These are phyloP conservation scores for Megaptera novaeangliae DNA, from an alignment of 2,113 vertebrate species.

Conservation along the genomic window DNA sequence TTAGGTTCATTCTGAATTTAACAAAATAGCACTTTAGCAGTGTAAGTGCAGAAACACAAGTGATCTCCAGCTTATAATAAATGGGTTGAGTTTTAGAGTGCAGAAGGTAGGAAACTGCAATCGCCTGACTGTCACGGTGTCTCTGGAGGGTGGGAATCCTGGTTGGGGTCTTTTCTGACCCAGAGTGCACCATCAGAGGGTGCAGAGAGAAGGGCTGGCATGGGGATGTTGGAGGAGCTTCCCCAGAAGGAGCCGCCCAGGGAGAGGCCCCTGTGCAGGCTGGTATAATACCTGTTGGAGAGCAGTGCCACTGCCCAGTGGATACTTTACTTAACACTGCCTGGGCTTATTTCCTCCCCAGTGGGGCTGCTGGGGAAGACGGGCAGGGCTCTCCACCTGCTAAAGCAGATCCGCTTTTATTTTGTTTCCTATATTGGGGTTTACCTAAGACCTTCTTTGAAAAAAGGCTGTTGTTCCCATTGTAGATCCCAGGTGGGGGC, in stretches of 20 bases:
- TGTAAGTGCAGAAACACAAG: neutral
- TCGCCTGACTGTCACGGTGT: neutral
- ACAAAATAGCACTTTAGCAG: neutral
- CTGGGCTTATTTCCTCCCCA: neutral
- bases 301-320: fast-evolving
- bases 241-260: neutral
- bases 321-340: fast-evolving
- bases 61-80: neutral
- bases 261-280: neutral
- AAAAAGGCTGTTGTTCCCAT: neutral
- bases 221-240: neutral
- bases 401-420: neutral
- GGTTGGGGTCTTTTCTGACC: neutral
- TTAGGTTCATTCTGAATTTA: neutral
- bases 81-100: too few species aligned
- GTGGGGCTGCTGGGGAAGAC: fast-evolving
- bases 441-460: neutral
- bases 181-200: fast-evolving
- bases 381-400: neutral
- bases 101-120: neutral
- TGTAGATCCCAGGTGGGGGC: neutral
- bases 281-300: too few species aligned
- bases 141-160: neutral
- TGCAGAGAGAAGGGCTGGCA: too few species aligned
- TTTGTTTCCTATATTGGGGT: neutral